Base-by-base conservation (phyloP, 2,888 invertebrate genomes). In the Cremastobaeus sp. region DNA sequence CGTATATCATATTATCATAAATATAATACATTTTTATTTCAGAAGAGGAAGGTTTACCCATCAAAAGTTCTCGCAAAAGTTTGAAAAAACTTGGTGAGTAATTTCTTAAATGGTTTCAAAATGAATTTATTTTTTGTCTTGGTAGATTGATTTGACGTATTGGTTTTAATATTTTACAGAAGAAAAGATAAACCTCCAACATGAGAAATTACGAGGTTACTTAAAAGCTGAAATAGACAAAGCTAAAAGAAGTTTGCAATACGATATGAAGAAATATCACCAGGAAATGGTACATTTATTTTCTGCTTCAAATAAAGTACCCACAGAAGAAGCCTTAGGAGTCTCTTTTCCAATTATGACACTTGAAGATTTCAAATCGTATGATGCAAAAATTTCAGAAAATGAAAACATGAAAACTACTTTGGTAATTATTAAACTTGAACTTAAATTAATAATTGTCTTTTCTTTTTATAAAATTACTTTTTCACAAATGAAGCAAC, bases 211-310 rank as follows among this genome's bases (percentile, higher is more conserved):
- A 3, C 4, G 14, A 41, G 55, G 32, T 30, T 18, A 1, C 17
- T 3, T 41, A 4, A 41, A 30, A 30, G 21, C 25, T 28, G n/a
- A 43, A 32, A 32, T 43, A 8, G 14, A 18, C 18, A 41, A 18
- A 55, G 30, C 32, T 8, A 55, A 55, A 14, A 41, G 55, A 43
- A 55, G 32, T 55, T 8, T 55, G 9, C 55, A 41, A 32, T 55
- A 41, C 11, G 43, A 55, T 17, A 43, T 55, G 5, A 14, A 41
- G 0, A 43, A 55, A 32, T 32, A 55, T 4, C 55, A 55, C 32
- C 30, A 14, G 32, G 41, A 41, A 55, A 9, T 55, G n/a, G 30
- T 55, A 8, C 55, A 43, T 11, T n/a, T 43, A 12, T 18, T 55
- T 43, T 55, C 55, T 25, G 18, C 17, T 30, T 41, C 41, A 3